Conservation (phyloP, 2,888 invertebrate species). For the Andrena haemorrhoa region DNA sequence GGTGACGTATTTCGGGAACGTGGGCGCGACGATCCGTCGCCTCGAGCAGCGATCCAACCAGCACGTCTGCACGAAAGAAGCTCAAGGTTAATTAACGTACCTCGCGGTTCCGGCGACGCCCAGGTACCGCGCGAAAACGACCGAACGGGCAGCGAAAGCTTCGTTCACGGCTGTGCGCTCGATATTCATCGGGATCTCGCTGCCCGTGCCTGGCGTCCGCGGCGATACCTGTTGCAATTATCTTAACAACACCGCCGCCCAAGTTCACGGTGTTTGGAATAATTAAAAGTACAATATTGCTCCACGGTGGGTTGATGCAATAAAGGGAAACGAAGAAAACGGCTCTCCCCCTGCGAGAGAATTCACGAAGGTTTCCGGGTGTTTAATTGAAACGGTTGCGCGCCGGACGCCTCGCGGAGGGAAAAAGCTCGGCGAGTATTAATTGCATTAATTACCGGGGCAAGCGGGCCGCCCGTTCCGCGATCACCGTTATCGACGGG, state of each 20-base stretch:
- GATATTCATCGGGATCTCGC: conserved; percentile 18
- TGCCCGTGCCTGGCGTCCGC: conserved; percentile 15
- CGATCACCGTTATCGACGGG: neutral
- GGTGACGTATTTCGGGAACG: too few species aligned
- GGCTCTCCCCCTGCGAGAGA: conserved; percentile 12
- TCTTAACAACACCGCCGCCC: conserved; percentile 44
- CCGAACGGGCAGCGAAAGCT: too few species aligned
- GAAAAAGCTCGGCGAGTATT: conserved; percentile 14
- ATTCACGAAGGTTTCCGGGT: conserved; percentile 43
- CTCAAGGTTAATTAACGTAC: too few species aligned
- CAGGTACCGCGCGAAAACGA: too few species aligned
- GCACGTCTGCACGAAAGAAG: too few species aligned
- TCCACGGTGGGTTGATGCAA: conserved; percentile 21
- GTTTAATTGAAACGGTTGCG: conserved; percentile 47
- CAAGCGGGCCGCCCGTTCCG: conserved; percentile 20
- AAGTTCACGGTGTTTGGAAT: conserved; percentile 51
- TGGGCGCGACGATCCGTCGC: too few species aligned
- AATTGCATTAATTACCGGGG: conserved; percentile 32
- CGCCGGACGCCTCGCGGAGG: conserved; percentile 5
- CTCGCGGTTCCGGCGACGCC: too few species aligned
- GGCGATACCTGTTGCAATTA: conserved; percentile 54
- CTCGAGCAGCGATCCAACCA: neutral
- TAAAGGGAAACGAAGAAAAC: neutral
- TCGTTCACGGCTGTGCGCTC: neutral
- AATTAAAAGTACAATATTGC: conserved; percentile 59